phyloP scores from a whole-genome alignment of 1,140 invertebrate species.

The Trichonephila clavata region DNA sequence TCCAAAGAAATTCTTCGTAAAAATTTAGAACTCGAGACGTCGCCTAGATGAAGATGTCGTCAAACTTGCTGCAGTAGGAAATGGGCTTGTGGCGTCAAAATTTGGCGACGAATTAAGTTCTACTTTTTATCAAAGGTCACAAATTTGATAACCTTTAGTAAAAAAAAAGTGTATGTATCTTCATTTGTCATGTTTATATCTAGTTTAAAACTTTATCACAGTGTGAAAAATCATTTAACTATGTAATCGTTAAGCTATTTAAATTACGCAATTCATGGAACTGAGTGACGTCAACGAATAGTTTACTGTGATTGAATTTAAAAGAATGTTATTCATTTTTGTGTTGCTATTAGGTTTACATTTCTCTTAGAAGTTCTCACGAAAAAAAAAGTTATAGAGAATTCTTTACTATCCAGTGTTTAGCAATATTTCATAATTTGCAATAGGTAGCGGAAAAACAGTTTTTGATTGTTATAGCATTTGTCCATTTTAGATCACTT shows the following conservation, averaged over 20 bases:
- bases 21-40: no score
- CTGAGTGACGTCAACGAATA: neutral
- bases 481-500: conserved; percentile 24
- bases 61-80: no score
- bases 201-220: neutral
- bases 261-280: conserved; percentile 3
- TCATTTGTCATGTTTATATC: neutral
- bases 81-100: no score
- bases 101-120: no score
- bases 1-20: no score
- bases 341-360: conserved; percentile 40
- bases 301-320: conserved; percentile 1
- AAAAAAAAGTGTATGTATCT: neutral
- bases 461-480: conserved; percentile 55
- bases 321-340: neutral
- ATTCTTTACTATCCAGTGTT: conserved; percentile 11
- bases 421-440: conserved; percentile 49
- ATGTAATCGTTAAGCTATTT: neutral
- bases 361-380: neutral
- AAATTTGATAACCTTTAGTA: neutral
- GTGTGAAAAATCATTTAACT: neutral
- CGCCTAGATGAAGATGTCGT: no score
- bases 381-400: neutral
- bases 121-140: no score
- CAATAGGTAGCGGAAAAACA: conserved; percentile 17